Evolutionary conservation across 2,797 vertebrate genomes (phyloP), one percentile per base, ranked within the genome.

Genomic region (Oryzias sinensis): DNA sequence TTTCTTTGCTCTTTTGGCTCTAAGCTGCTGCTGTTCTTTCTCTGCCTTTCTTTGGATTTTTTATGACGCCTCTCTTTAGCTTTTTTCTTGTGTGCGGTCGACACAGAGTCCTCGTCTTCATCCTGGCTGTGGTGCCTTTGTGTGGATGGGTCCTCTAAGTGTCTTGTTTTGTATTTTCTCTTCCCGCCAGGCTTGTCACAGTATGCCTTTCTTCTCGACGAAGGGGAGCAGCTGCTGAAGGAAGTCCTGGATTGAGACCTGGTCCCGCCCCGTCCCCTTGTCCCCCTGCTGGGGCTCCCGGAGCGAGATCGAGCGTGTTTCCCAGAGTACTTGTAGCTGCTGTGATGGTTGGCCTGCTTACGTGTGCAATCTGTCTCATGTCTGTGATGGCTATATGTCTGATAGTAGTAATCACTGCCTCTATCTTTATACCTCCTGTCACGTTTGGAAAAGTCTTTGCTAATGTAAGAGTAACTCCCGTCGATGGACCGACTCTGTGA

Each of bases 111-210:
- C 0, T 27, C 48, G 18, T 81, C 73, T 5, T 41, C 59, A 4
- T 65, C 40, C 0, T 82, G 69, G 14, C 59, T 77, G 22, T 69
- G 65, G 11, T 57, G 65, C 2, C 18, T 49, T 1, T 74, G 77
- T 45, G 72, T 74, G 0, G 69, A 53, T 0, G 83, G n/a, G 8
- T 89, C 89, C 69, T 98, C 97, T 70, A 99, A 80, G 82, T 98
- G 95, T 14, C 92, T 92, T 13, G 93, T 93, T 90, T 99, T 98
- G 62, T 95, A 95, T 74, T 97, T 97, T 53, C 94, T 93, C 80
- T 98, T 98, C 6, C 94, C 95, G n/a, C 93, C 84, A 1, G 85
- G 83, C 65, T 90, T 90, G 44, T 87, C 75, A 0, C 72, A 71
- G 20, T 75, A 75, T 41, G 79, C 72, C 24, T 49, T 82, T 18